Evolutionary conservation across 2,888 invertebrate species (phyloP).

Genomic region (Cephus rjabovi): DNA sequence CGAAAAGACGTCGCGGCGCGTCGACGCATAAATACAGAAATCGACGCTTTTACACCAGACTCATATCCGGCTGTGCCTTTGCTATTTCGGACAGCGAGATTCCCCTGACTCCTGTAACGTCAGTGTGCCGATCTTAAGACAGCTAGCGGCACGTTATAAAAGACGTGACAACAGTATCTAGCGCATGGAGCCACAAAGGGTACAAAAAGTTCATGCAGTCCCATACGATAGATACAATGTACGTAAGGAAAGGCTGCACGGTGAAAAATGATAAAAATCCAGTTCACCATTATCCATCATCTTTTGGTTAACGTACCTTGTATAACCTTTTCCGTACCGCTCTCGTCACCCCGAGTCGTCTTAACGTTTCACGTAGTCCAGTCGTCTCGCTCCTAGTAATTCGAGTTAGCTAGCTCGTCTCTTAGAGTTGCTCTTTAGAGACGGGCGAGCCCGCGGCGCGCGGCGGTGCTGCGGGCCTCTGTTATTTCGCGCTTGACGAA

Average conservation of each 20-base stretch:
- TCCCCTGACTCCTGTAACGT: not conserved
- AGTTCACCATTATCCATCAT: not conserved
- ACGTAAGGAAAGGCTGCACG: not conserved
- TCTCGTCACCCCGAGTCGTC: not conserved
- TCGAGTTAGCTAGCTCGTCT: not conserved
- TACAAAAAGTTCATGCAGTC: not conserved
- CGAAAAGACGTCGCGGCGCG: not conserved
- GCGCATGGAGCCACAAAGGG: not conserved
- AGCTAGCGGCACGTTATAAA: not conserved
- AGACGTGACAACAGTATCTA: not conserved
- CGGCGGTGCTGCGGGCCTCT: constrained; percentile 24
- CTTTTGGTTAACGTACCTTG: not conserved
- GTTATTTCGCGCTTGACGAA: constrained; percentile 61
- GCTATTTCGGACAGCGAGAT: not conserved
- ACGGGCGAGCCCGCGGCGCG: not conserved
- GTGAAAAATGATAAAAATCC: not conserved
- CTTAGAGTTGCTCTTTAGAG: not conserved
- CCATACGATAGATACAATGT: not conserved
- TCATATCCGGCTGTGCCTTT: not conserved
- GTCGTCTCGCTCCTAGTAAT: not conserved
- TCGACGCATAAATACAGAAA: not conserved
- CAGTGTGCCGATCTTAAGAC: not conserved
- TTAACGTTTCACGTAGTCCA: not conserved
- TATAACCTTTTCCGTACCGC: not conserved
- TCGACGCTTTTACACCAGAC: not conserved